phyloP scores from a whole-genome alignment of 2,113 vertebrate species.

The Callorhinus ursinus region DNA sequence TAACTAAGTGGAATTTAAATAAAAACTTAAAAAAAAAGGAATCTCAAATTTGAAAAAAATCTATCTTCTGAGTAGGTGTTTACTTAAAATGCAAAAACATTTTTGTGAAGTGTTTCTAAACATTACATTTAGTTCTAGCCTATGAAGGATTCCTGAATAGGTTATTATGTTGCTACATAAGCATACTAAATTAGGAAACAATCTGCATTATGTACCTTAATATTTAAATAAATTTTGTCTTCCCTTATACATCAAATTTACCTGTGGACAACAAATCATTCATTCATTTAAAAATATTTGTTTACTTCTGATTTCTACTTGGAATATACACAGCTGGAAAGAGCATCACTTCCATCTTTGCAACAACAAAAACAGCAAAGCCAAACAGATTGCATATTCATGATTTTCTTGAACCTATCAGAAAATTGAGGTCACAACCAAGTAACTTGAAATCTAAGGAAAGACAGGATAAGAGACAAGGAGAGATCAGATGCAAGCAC shows the following conservation, averaged over 20 bases:
- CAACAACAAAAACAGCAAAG: neutral
- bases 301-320: neutral
- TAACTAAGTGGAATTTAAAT: neutral
- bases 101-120: neutral
- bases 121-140: neutral
- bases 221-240: neutral
- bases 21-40: neutral
- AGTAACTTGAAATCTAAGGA: neutral
- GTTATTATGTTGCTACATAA: neutral
- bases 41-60: slow-evolving; percentile 1
- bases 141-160: neutral
- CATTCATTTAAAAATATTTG: neutral
- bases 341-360: neutral
- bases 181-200: neutral
- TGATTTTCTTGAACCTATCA: neutral
- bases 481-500: neutral
- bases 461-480: neutral
- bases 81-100: neutral
- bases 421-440: neutral
- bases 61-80: neutral
- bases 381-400: neutral
- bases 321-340: neutral
- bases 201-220: neutral
- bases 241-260: neutral
- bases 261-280: neutral